Percentiles rank a stretch among this genome's conserved stretches.
These are phyloP conservation scores for Mobula birostris DNA, from an alignment of 2,113 vertebrate species.

Conservation along the genomic window DNA sequence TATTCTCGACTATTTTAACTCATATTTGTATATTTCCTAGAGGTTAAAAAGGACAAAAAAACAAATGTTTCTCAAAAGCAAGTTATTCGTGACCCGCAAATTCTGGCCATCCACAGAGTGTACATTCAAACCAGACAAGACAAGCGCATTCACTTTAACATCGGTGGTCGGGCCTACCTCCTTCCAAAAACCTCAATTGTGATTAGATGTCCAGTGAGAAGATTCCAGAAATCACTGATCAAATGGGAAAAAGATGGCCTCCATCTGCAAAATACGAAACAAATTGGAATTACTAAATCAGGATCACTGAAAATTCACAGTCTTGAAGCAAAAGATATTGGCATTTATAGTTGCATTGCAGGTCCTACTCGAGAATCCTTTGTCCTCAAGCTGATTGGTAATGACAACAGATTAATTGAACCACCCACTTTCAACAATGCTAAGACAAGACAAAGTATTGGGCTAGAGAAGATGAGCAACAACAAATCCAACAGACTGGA, in stretches of 20 bases:
- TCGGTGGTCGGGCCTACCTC: constrained; percentile 77
- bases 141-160: constrained; percentile 72
- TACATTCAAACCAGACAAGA: constrained; percentile 79
- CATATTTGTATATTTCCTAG: constrained; percentile 42
- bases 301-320: constrained; percentile 74
- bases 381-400: constrained; percentile 74
- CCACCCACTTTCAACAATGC: constrained; percentile 45
- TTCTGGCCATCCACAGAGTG: constrained; percentile 62
- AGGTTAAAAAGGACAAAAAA: constrained; percentile 43
- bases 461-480: constrained; percentile 38
- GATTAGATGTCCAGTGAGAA: constrained; percentile 73
- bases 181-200: constrained; percentile 79
- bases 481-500: constrained; percentile 54
- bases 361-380: constrained; percentile 62
- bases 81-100: constrained; percentile 54
- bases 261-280: constrained; percentile 60
- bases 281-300: constrained; percentile 66
- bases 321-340: constrained; percentile 60
- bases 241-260: constrained; percentile 77
- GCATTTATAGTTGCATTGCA: constrained; percentile 71
- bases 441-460: constrained; percentile 37
- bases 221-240: constrained; percentile 71
- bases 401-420: constrained; percentile 61
- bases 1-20: not conserved
- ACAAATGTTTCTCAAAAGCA: constrained; percentile 48